phyloP scores from a whole-genome alignment of 2,888 invertebrate genomes.

The Zaprionus lineosus region DNA sequence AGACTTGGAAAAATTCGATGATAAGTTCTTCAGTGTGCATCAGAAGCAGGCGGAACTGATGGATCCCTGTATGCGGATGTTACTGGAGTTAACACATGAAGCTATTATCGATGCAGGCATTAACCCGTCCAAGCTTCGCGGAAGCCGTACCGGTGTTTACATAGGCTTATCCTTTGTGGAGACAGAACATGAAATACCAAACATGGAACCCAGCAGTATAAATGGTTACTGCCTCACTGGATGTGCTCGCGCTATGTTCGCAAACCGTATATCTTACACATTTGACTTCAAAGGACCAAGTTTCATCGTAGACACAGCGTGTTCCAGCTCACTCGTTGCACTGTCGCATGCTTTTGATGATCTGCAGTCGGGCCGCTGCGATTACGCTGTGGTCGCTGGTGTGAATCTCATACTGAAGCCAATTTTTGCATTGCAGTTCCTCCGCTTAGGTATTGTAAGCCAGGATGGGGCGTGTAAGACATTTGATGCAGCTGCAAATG shows the following conservation, averaged over 20 bases:
- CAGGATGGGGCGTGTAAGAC: constrained; percentile 93
- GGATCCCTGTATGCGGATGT: constrained; percentile 95
- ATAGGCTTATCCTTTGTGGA: constrained; percentile 95
- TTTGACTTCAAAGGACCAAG: constrained; percentile 98
- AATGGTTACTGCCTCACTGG: constrained; percentile 96
- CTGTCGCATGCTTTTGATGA: constrained; percentile 92
- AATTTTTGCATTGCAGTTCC: constrained; percentile 95
- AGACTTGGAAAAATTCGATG: constrained; percentile 89
- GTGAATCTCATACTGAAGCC: constrained; percentile 95
- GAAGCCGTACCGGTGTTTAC: constrained; percentile 96
- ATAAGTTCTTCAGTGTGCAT: constrained; percentile 94
- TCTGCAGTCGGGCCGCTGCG: constrained; percentile 93
- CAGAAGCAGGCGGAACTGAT: constrained; percentile 95
- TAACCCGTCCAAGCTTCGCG: constrained; percentile 92
- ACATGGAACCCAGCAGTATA: constrained; percentile 91
- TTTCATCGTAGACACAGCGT: constrained; percentile 98
- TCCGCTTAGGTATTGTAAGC: constrained; percentile 95
- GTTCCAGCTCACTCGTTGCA: constrained; percentile 96
- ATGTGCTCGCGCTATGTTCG: constrained; percentile 97
- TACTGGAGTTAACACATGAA: constrained; percentile 95
- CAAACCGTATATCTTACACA: constrained; percentile 97
- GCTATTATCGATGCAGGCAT: constrained; percentile 94
- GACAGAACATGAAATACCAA: constrained; percentile 92
- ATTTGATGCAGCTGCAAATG: constrained; percentile 95
- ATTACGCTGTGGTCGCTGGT: constrained; percentile 97